A percentile compares a stretch with the other conserved stretches of the same genome.
phyloP scores from a whole-genome alignment of 1,140 invertebrate genomes.

The Brachionus rotundiformis region DNA sequence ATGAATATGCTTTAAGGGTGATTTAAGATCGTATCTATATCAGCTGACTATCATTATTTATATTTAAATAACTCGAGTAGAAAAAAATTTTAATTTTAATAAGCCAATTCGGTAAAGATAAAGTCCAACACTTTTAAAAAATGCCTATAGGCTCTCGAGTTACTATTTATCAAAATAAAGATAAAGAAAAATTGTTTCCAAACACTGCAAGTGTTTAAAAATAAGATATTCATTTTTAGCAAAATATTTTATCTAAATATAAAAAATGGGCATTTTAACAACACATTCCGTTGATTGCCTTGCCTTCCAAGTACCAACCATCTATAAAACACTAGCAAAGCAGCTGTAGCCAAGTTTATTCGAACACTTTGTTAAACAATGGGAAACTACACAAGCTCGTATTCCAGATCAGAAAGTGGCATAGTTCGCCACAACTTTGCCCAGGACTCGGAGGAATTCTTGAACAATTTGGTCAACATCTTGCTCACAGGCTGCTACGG shows the following conservation, averaged over 20 bases:
- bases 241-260: slow-evolving; percentile 12
- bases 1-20: slow-evolving; percentile 4
- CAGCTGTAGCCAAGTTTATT: not conserved
- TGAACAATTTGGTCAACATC: not conserved
- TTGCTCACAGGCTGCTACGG: not conserved
- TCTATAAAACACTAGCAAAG: not conserved
- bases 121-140: not conserved
- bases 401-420: not conserved
- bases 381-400: not conserved
- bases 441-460: not conserved
- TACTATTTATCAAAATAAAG: not conserved
- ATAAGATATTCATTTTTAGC: not conserved
- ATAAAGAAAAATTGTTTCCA: not conserved
- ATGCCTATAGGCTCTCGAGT: not conserved
- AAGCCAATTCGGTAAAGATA: not conserved
- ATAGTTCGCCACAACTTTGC: slow-evolving; percentile 18
- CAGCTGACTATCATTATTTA: slow-evolving; percentile 25
- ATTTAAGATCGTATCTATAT: not conserved
- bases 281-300: not conserved
- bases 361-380: not conserved
- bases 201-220: not conserved
- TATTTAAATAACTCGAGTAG: slow-evolving; percentile 25
- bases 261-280: not conserved
- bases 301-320: not conserved
- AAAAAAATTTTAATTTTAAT: slow-evolving; percentile 8